phyloP scores from a whole-genome alignment of 2,888 invertebrate genomes.

The Argyra leucocephala region DNA sequence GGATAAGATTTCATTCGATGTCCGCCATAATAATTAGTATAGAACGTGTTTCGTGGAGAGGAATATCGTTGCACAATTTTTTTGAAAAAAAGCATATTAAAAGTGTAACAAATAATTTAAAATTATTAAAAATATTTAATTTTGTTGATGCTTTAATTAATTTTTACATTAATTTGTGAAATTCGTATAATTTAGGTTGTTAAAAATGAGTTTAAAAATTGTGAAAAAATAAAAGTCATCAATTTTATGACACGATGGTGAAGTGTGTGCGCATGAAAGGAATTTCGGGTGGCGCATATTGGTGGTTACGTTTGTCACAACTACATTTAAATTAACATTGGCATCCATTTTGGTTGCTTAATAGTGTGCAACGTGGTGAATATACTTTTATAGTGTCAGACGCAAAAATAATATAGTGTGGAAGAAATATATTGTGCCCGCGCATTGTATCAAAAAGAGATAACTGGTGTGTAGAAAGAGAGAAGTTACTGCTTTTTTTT shows the following conservation, averaged over 20 bases:
- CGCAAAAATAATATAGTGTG: neutral
- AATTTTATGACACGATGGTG: constrained; percentile 23
- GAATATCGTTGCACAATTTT: constrained; percentile 36
- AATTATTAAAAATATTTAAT: constrained; percentile 34
- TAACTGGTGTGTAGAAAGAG: neutral
- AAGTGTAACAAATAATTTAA: constrained; percentile 30
- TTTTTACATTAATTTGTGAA: constrained; percentile 29
- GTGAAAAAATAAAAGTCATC: constrained; percentile 26
- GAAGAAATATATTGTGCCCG: constrained; percentile 9
- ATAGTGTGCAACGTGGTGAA: neutral
- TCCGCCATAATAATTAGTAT: constrained; percentile 5
- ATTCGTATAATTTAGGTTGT: constrained; percentile 29
- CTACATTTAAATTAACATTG: neutral
- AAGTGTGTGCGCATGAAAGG: constrained; percentile 27
- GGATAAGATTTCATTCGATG: neutral
- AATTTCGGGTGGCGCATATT: constrained; percentile 26
- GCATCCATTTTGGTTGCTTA: neutral
- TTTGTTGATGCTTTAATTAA: constrained; percentile 30
- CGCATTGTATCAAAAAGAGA: constrained; percentile 9
- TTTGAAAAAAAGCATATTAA: constrained; percentile 33
- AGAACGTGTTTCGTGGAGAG: neutral
- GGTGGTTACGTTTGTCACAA: constrained; percentile 21
- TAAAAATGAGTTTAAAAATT: constrained; percentile 40
- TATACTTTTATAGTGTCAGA: neutral
- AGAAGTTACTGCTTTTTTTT: neutral